These are phyloP conservation scores for Muraenolepis orangiensis DNA, from an alignment of 2,797 vertebrate genomes.

Conservation along the genomic window DNA sequence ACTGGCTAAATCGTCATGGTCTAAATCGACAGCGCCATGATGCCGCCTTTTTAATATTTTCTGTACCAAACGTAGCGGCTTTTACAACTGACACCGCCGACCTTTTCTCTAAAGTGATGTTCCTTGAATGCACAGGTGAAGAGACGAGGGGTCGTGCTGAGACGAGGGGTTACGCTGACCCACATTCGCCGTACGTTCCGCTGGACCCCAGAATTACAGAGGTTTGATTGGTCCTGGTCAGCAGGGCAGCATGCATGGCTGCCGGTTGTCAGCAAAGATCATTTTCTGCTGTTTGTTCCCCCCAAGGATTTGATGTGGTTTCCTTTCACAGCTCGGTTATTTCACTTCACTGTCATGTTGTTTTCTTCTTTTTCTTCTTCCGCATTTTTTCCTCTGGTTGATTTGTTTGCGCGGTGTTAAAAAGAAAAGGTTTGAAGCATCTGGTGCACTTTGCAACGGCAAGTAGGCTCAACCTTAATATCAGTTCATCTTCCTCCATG, in stretches of 20 bases:
- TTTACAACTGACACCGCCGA: conserved; percentile 13
- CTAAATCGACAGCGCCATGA: too few species aligned
- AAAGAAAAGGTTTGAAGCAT: neutral
- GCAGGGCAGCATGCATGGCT: conserved; percentile 13
- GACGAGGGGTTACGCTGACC: conserved; percentile 8
- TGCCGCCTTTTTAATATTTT: neutral
- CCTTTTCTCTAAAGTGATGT: conserved; percentile 14
- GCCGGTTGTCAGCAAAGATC: conserved; percentile 28
- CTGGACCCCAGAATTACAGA: neutral
- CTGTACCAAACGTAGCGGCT: conserved; percentile 8
- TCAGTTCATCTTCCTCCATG: neutral
- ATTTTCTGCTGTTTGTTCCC: conserved; percentile 14
- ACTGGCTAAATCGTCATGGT: too few species aligned
- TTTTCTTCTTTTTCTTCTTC: neutral
- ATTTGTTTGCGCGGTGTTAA: neutral
- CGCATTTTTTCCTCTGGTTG: neutral
- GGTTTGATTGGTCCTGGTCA: conserved; percentile 10
- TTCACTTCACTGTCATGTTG: neutral
- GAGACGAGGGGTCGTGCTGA: conserved; percentile 8
- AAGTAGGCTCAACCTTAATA: neutral
- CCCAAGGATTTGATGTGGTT: conserved; percentile 2
- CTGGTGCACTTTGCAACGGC: neutral
- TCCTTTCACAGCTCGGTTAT: neutral
- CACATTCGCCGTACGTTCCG: conserved; percentile 5
- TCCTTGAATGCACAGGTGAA: conserved; percentile 3